Base-by-base conservation (phyloP, 1,140 invertebrate genomes). In the Ceratina calcarata region DNA sequence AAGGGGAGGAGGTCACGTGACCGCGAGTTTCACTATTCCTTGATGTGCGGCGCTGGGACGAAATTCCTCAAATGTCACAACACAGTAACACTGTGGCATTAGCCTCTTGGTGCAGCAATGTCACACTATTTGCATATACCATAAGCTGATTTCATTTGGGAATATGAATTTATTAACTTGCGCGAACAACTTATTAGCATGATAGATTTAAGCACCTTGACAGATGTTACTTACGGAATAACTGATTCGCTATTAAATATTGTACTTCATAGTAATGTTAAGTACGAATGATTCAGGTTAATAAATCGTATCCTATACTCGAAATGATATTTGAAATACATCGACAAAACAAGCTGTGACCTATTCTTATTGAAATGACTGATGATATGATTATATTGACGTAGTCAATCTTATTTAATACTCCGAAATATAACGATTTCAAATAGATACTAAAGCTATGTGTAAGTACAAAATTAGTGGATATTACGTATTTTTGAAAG, bases 381-480 rank as follows among this genome's bases (percentile, higher is more conserved):
- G 22, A 16, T 76, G 4, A 10, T 69, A 2, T 20, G 27, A 60
- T 13, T 60, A 51, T 27, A 62, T 62, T 1, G 2, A 71, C 0
- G 15, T 61, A 61, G 51, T 51, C 27, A 61, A 3, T 18, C 4
- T 51, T 61, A 18, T 62, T 53, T 66, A 45, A 8, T 66, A 57
- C 27, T 22, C 27, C 18, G 16, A 62, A 12, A 37, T 62, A 24
- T 22, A 53, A 55, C 68, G 60, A 70, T 60, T 45, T 64, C 18
- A 78, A 76, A 49, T 15, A 68, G 71, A 78, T 15, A 22, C 45
- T 64, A 72, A 49, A 78, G 45, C 15, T 70, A 72, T 72, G 68
- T 78, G 76, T 78, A 65, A 78, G 76, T 78, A 57, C 55, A 27
- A 24, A 16, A 66, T 66, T 53, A 15, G 4, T 7, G 15, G 24